Percentiles rank a stretch among this genome's conserved stretches.
Evolutionary conservation across 2,113 vertebrate genomes (phyloP).

Genomic region (Sakesphorus luctuosus): DNA sequence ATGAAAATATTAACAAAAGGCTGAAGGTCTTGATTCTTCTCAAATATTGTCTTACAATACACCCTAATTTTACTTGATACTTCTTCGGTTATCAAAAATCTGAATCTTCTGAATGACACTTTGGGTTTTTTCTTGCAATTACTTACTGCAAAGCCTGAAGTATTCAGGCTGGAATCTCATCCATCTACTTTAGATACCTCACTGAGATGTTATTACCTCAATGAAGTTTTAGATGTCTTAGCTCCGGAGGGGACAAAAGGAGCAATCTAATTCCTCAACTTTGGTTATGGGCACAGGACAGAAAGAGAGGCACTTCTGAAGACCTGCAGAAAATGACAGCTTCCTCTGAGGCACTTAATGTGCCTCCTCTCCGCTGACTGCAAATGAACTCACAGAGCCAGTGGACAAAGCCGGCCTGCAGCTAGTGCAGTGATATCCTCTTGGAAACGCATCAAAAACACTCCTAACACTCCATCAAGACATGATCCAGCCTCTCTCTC

Average conservation of each 20-base stretch:
- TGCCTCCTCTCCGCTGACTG: neutral
- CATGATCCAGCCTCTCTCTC: neutral
- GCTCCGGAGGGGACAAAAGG: neutral
- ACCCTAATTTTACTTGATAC: neutral
- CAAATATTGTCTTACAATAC: neutral
- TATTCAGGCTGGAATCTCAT: neutral
- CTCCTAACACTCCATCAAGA: neutral
- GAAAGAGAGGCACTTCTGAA: neutral
- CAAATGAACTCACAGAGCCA: neutral
- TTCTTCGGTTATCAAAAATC: neutral
- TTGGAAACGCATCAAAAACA: neutral
- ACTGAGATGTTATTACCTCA: neutral
- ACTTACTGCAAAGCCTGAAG: neutral
- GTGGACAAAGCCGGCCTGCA: neutral
- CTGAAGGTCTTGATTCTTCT: neutral
- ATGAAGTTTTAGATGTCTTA: neutral
- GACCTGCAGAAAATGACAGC: neutral
- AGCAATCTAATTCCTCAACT: neutral
- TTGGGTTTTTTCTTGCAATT: neutral
- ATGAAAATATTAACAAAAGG: neutral
- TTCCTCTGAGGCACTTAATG: neutral
- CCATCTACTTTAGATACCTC: neutral
- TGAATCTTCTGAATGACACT: neutral
- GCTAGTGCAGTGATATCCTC: neutral
- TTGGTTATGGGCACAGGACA: neutral